phyloP scores from a whole-genome alignment of 1,140 invertebrate species.

The Marisa cornuarietis region DNA sequence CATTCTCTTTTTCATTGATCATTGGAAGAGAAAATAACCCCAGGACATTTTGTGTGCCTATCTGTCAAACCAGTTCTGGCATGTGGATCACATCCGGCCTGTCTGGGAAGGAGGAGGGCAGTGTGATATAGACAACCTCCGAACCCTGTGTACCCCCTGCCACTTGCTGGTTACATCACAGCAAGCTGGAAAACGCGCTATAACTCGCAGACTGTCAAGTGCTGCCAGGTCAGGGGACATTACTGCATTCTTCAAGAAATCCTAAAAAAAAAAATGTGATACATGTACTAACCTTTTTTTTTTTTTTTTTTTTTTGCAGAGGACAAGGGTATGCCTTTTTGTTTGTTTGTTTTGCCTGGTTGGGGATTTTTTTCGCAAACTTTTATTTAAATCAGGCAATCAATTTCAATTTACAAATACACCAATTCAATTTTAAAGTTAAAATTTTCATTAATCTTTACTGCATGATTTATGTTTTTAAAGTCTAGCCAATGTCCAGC shows the following conservation, averaged over 20 bases:
- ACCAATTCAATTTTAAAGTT: too few species aligned
- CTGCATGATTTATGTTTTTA: too few species aligned
- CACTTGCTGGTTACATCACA: conserved; percentile 54
- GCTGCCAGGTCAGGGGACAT: conserved; percentile 49
- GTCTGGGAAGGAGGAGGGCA: conserved; percentile 62
- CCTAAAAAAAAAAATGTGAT: conserved; percentile 15
- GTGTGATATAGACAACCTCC: conserved; percentile 63
- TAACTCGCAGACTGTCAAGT: conserved; percentile 33
- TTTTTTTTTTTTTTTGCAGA: background rate
- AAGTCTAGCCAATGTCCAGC: too few species aligned
- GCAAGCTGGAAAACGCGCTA: conserved; percentile 49
- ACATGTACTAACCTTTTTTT: too few species aligned
- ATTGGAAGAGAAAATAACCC: too few species aligned
- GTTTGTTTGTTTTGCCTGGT: too few species aligned
- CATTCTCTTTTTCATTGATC: too few species aligned
- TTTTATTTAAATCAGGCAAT: too few species aligned
- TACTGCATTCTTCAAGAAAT: conserved; percentile 55
- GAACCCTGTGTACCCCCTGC: conserved; percentile 60
- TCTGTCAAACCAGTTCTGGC: conserved; percentile 56
- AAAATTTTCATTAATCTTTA: too few species aligned
- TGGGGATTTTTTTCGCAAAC: background rate
- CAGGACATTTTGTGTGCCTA: too few species aligned
- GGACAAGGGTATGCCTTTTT: background rate
- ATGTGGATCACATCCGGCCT: conserved; percentile 60
- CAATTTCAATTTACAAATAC: background rate